These are phyloP conservation scores for Watsonalla binaria DNA, from an alignment of 2,888 invertebrate genomes.

Conservation along the genomic window DNA sequence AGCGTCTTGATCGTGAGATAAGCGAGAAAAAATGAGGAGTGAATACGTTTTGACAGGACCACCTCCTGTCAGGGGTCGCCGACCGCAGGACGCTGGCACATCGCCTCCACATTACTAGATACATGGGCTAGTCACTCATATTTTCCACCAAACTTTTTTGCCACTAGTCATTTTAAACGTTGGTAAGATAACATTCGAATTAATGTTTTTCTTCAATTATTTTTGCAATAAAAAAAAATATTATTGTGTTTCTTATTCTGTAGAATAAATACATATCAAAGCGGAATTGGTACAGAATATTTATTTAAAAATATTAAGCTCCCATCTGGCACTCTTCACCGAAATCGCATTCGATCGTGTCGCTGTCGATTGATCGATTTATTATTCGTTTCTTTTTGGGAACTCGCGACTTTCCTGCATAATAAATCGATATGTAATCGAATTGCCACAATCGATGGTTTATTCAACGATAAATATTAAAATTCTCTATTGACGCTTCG, in stretches of 20 bases:
- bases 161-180: background rate
- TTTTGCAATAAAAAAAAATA: background rate
- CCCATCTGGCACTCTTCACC: background rate
- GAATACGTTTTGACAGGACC: conserved; percentile 36
- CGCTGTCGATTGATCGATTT: background rate
- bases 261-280: background rate
- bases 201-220: background rate
- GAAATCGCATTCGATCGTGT: background rate
- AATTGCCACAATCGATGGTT: conserved; percentile 1
- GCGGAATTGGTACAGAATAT: background rate
- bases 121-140: background rate
- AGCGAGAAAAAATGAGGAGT: conserved; percentile 42
- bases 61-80: conserved; percentile 33
- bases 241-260: background rate
- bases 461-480: background rate
- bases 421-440: conserved; percentile 2
- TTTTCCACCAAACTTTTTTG: background rate
- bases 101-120: background rate
- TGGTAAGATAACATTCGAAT: background rate
- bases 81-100: conserved; percentile 23
- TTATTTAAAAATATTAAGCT: background rate
- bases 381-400: background rate
- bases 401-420: background rate
- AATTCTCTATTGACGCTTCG: conserved; percentile 1
- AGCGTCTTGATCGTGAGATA: conserved; percentile 44